Evolutionary conservation across 2,797 vertebrate genomes (phyloP), one percentile per base, ranked within the genome.

Genomic region (Pseudocheirus occidentalis): DNA sequence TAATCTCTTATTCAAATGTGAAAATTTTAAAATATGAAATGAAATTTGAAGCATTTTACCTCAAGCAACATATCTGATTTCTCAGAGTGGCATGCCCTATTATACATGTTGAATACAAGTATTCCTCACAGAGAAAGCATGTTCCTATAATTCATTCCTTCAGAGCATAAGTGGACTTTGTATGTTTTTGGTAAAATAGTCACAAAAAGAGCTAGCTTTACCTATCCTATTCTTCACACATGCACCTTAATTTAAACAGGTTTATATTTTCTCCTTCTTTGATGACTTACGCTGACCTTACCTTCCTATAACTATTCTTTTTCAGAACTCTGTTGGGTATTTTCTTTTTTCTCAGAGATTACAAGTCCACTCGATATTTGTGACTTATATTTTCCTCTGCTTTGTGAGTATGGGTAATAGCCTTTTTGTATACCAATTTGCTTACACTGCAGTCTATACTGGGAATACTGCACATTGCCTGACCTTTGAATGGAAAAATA

Each of bases 401-500:
- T 97, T 96, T 96, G 91, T 97, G 96, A 96, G 96, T 92, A 97
- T 90, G 94, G 96, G 94, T 96, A 98, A 97, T 96, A 96, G 97
- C 89, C 94, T 98, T 97, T 97, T 98, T 98, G 98, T 97, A 97
- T 94, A 94, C 87, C 96, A 96, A 97, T 98, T 98, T 98, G 97
- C 98, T 98, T 98, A 98, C 95, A 98, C 97, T 98, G 98, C 99
- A 99, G 98, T 98, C 98, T 97, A 96, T 98, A 98, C 97, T 98
- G 98, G 98, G 99, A 99, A 99, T 99, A 99, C 98, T 99, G 98
- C 98, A 98, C 98, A 98, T 96, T 98, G 98, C 98, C 99, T 99
- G 99, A 99, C 99, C 99, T 99, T 98, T 99, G 99, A 99, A 99
- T 99, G 98, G 98, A 99, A 98, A 99, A 99, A 99, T 99, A 99